Percentiles rank a stretch among this genome's conserved stretches.
These are phyloP conservation scores for Rhinoderma darwinii DNA, from an alignment of 2,113 vertebrate genomes.

Conservation along the genomic window DNA sequence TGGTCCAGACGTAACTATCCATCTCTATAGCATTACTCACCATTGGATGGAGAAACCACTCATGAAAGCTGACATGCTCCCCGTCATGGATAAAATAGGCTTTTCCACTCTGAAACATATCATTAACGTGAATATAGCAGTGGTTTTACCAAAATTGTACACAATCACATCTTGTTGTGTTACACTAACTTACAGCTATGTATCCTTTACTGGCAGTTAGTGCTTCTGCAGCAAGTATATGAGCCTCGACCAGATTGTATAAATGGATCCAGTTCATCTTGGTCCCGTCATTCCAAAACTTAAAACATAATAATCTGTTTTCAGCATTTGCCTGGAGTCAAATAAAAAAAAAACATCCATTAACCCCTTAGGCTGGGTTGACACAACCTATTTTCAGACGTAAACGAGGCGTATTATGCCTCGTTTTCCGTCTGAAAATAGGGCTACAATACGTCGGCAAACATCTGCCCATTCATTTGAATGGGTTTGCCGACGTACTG, in stretches of 20 bases:
- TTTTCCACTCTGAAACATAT: constrained; percentile 84
- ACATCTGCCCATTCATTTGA: too few relatives aligned
- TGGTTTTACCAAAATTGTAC: not conserved
- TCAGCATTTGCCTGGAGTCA: constrained; percentile 80
- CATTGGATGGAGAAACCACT: constrained; percentile 86
- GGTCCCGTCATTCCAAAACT: constrained; percentile 79
- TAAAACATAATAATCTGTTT: constrained; percentile 81
- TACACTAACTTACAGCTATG: constrained; percentile 79
- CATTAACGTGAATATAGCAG: constrained; percentile 53
- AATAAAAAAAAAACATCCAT: not conserved
- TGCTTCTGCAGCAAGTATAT: constrained; percentile 82
- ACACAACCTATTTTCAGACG: too few relatives aligned
- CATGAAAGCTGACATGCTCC: constrained; percentile 85
- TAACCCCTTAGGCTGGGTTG: too few relatives aligned
- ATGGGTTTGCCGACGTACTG: too few relatives aligned
- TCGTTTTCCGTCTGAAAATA: too few relatives aligned
- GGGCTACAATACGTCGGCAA: too few relatives aligned
- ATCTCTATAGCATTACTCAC: constrained; percentile 72
- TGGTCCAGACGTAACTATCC: not conserved
- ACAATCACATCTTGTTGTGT: not conserved
- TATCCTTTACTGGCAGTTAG: constrained; percentile 77
- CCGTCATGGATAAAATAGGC: constrained; percentile 93
- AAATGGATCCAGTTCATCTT: constrained; percentile 94
- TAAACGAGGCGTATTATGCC: too few relatives aligned
- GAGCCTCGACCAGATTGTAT: constrained; percentile 85